Base-by-base conservation (phyloP, 2,888 invertebrate genomes). In the Synergus itoensis region DNA sequence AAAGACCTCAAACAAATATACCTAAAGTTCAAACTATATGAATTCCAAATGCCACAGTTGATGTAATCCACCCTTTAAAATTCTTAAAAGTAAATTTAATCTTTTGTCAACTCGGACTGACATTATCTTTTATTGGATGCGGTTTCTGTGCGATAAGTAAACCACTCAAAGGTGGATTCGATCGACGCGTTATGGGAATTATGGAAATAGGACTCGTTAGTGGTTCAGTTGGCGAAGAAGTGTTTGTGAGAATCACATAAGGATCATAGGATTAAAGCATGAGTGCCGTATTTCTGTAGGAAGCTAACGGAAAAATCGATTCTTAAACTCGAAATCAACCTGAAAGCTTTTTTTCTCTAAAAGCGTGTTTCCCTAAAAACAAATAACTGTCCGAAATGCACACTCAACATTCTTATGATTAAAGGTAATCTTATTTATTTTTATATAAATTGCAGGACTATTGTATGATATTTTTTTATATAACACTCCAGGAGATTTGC, bases 141-240 rank as follows among this genome's bases (percentile, higher is more conserved):
- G 8, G 43, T n/a, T n/a, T 69, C n/a, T 48, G 28, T 36, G 53
- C 69, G 69, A 28, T 73, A 28, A 73, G 36, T 73, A 48, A 48
- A 73, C 11, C 28, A 21, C 28, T n/a, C 11, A 53, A 53, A 53
- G 48, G 69, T 36, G 36, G 28, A 53, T 53, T 48, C 36, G 48
- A 36, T 36, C 28, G 36, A 48, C 73, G 36, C 36, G 45, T 73
- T 73, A 73, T 73, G 73, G 73, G 73, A 73, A 73, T 53, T 73
- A 73, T 73, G 73, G 73, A 36, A 73, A 73, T 73, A 73, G 73
- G 48, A n/a, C 73, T 73, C 73, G 73, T 73, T 73, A 73, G 53
- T 36, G 36, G 53, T 53, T 53, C 21, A 73, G 73, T 53, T 48
- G 53, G 73, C 9, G 36, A 73, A 53, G n/a, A 53, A 73, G 48